A percentile compares a stretch with the other conserved stretches of the same genome.
Conservation (phyloP, 2,113 vertebrate genomes). For the Alligator mississippiensis region DNA sequence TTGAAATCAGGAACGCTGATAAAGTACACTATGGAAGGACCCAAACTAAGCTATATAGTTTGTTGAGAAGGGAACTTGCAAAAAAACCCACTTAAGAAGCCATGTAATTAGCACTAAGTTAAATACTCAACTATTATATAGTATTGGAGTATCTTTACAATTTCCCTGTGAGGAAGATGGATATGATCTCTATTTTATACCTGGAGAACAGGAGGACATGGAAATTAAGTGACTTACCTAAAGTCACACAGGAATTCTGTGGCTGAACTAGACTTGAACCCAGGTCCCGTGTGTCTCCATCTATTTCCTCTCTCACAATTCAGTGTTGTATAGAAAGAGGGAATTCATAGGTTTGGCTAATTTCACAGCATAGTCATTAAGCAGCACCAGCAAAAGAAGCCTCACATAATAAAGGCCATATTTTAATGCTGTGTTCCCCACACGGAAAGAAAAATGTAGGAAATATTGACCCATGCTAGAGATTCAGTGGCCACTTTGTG, state of each 20-base stretch:
- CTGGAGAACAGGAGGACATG: neutral
- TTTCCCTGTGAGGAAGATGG: neutral
- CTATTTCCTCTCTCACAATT: neutral
- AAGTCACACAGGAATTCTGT: neutral
- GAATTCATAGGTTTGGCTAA: neutral
- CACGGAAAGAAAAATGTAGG: neutral
- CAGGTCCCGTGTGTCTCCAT: neutral
- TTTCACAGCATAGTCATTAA: neutral
- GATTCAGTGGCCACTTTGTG: neutral
- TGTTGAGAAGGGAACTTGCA: neutral
- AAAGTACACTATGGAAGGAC: neutral
- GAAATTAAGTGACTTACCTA: neutral
- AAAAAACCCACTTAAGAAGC: neutral
- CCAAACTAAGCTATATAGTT: neutral
- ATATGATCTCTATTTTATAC: neutral
- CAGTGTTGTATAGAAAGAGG: neutral
- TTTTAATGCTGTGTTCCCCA: neutral
- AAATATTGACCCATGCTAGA: neutral
- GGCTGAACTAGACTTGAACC: accelerated
- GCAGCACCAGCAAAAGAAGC: neutral
- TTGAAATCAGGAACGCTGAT: neutral
- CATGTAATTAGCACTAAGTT: neutral
- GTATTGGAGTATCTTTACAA: neutral
- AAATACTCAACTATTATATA: neutral
- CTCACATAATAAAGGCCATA: neutral